A percentile compares a stretch with the other conserved stretches of the same genome.
phyloP scores from a whole-genome alignment of 2,888 invertebrate species.

The Spisula subtruncata region DNA sequence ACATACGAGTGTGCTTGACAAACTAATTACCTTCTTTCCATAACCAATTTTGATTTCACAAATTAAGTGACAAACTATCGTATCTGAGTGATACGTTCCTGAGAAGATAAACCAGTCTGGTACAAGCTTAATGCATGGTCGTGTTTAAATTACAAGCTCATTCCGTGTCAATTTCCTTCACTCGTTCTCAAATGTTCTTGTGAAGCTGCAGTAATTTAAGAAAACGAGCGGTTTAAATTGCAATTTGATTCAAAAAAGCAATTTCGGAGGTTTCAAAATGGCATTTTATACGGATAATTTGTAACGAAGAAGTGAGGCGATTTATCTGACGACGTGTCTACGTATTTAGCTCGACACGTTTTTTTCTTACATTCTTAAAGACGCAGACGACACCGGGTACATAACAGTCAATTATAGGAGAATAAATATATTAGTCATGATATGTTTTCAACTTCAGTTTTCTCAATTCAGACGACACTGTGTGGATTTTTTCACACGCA shows the following conservation, averaged over 20 bases:
- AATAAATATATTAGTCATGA: slow-evolving; percentile 19
- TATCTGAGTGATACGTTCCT: background rate
- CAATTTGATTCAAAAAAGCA: slow-evolving; percentile 39
- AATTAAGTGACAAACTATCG: background rate
- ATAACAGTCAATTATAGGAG: background rate
- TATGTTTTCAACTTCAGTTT: background rate
- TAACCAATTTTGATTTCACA: slow-evolving; percentile 59
- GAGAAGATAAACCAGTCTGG: background rate
- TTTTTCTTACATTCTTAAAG: background rate
- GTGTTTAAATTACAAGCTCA: slow-evolving; percentile 51
- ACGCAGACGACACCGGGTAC: background rate
- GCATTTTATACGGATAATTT: slow-evolving; percentile 20
- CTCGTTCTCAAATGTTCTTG: slow-evolving; percentile 29
- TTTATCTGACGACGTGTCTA: background rate
- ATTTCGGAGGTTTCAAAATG: slow-evolving; percentile 19
- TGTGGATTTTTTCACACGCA: slow-evolving; percentile 25
- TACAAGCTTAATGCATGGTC: background rate
- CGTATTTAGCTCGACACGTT: background rate
- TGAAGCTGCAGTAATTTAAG: slow-evolving; percentile 27
- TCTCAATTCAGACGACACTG: background rate
- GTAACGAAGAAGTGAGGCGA: background rate
- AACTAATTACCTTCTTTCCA: slow-evolving; percentile 58
- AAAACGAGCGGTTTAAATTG: slow-evolving; percentile 54
- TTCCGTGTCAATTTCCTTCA: slow-evolving; percentile 44
- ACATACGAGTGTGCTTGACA: slow-evolving; percentile 60